Evolutionary conservation across 1,140 invertebrate species (phyloP).

Genomic region (Zaprionus tsacasi): DNA sequence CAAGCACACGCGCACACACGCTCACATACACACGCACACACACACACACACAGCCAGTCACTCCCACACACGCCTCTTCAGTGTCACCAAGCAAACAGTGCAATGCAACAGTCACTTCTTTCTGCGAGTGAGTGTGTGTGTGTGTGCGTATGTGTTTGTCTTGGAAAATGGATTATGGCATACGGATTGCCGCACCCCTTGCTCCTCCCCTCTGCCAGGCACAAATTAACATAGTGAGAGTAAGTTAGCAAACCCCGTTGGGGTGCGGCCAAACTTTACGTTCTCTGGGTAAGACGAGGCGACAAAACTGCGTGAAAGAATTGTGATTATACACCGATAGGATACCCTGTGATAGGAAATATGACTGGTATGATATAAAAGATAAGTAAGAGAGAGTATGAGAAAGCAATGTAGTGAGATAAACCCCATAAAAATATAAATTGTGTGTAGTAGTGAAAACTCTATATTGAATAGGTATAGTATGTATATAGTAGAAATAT

Average conservation of each 20-base stretch:
- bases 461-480: no score
- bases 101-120: slow-evolving; percentile 50
- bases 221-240: slow-evolving; percentile 62
- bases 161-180: slow-evolving; percentile 13
- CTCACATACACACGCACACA: neutral
- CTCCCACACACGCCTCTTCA: slow-evolving; percentile 10
- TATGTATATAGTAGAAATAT: no score
- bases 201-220: slow-evolving; percentile 35
- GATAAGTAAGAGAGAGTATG: neutral
- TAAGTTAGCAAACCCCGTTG: slow-evolving; percentile 55
- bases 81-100: slow-evolving; percentile 44
- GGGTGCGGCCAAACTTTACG: slow-evolving; percentile 4
- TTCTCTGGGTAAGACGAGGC: slow-evolving; percentile 17
- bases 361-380: neutral
- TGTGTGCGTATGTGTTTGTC: slow-evolving; percentile 13
- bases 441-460: no score
- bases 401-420: neutral
- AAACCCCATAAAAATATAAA: no score
- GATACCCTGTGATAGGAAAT: neutral
- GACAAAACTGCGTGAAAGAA: neutral
- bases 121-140: neutral
- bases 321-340: neutral
- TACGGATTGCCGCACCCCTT: slow-evolving; percentile 34
- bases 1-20: slow-evolving; percentile 28
- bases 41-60: slow-evolving; percentile 5